A percentile compares a stretch with the other conserved stretches of the same genome.
Evolutionary conservation across 2,113 vertebrate genomes (phyloP).

Genomic region (Ceyx melanurus): DNA sequence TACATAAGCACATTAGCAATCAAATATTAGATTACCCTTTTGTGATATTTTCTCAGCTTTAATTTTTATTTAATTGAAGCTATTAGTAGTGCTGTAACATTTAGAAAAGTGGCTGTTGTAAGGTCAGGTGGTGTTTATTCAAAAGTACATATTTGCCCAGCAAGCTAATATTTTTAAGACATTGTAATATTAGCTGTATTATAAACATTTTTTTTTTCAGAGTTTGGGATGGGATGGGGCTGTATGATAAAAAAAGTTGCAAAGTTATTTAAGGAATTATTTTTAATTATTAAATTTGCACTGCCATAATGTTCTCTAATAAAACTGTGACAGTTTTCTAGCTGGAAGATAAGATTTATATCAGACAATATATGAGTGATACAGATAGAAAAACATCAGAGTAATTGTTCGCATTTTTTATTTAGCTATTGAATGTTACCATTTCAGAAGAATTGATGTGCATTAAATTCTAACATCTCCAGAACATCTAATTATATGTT

Average conservation of each 20-base stretch:
- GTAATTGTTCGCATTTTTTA: background rate
- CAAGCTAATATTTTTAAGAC: constrained; percentile 61
- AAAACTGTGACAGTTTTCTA: background rate
- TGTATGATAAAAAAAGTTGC: background rate
- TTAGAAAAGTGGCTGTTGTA: constrained; percentile 70
- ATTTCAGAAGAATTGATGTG: background rate
- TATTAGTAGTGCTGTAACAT: constrained; percentile 75
- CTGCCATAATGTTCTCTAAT: background rate
- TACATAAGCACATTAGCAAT: constrained; percentile 71
- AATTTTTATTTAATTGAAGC: constrained; percentile 84
- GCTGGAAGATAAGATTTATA: background rate
- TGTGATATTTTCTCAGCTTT: constrained; percentile 81
- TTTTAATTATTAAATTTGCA: background rate
- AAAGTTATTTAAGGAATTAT: background rate
- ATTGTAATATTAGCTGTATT: constrained; percentile 17
- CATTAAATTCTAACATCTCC: background rate
- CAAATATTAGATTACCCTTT: constrained; percentile 82
- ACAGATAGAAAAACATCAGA: background rate
- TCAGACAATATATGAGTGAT: background rate
- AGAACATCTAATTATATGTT: background rate
- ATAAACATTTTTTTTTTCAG: constrained; percentile 27
- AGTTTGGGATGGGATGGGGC: background rate
- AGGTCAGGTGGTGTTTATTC: constrained; percentile 62
- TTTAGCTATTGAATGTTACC: background rate
- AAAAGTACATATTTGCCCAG: constrained; percentile 75